Percentiles rank a stretch among this genome's conserved stretches.
phyloP scores from a whole-genome alignment of 2,888 invertebrate genomes.

The Cecidostiba fungosa region DNA sequence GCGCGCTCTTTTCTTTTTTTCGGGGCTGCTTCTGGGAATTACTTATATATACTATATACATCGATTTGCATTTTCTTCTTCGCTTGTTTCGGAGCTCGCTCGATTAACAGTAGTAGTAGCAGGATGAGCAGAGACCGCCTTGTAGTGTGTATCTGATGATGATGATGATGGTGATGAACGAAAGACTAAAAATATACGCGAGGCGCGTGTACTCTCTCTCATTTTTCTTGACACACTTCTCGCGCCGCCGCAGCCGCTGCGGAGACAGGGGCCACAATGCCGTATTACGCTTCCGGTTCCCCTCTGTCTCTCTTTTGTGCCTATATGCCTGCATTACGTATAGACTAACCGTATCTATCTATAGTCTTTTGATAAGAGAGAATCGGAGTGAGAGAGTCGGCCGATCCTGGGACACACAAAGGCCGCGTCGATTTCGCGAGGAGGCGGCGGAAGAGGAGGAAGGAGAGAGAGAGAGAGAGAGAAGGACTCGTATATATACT shows the following conservation, averaged over 20 bases:
- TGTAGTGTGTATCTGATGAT: neutral
- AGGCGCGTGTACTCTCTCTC: neutral
- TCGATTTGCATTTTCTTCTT: slow-evolving; percentile 7
- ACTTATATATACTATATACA: neutral
- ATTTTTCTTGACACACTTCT: slow-evolving; percentile 58
- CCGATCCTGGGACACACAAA: slow-evolving; percentile 8
- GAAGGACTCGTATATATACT: slow-evolving; percentile 4
- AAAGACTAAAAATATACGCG: slow-evolving; percentile 29
- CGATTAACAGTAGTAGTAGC: neutral
- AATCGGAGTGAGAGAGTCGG: neutral
- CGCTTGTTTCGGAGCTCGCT: neutral
- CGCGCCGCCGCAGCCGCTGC: neutral
- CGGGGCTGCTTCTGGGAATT: neutral
- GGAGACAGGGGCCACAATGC: neutral
- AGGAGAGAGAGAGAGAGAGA: neutral
- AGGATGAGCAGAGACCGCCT: neutral
- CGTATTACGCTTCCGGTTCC: slow-evolving; percentile 26
- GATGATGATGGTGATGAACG: neutral
- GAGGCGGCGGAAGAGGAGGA: neutral
- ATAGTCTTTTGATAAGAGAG: slow-evolving; percentile 1
- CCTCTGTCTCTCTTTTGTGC: neutral
- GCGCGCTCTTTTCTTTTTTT: neutral
- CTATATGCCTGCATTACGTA: neutral
- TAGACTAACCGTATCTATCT: neutral
- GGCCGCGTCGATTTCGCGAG: neutral